Conservation (phyloP, 1,140 invertebrate species). For the Ceratosolen fusciceps region DNA sequence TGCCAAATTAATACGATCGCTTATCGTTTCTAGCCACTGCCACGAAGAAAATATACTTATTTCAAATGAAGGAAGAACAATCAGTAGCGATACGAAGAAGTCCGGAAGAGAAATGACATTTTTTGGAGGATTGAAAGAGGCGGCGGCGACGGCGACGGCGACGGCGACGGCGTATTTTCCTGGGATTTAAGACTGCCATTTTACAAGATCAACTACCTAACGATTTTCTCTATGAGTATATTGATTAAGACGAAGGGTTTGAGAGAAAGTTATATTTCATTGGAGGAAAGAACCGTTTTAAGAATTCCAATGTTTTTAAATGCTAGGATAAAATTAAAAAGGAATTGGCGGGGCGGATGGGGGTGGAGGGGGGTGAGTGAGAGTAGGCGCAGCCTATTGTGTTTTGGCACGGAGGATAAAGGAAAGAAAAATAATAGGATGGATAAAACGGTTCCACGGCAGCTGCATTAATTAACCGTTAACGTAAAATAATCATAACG, state of each 20-base stretch:
- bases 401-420: not conserved
- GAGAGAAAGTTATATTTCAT: no score
- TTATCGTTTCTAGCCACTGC: constrained; percentile 68
- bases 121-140: constrained; percentile 7
- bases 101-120: constrained; percentile 39
- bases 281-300: not conserved
- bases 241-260: no score
- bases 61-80: constrained; percentile 61
- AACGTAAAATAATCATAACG: not conserved
- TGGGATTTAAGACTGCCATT: constrained; percentile 70
- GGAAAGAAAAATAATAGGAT: not conserved
- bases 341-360: no score
- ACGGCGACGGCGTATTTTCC: constrained; percentile 66
- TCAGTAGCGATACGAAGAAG: constrained; percentile 42
- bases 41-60: constrained; percentile 65
- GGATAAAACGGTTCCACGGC: not conserved
- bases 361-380: no score
- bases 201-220: constrained; percentile 45
- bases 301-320: not conserved
- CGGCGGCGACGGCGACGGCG: constrained; percentile 51
- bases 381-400: no score
- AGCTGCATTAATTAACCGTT: not conserved
- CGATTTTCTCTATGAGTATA: constrained; percentile 7
- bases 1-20: no score
- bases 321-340: not conserved